Evolutionary conservation across 2,888 invertebrate genomes (phyloP), one percentile per base, ranked within the genome.

Genomic region (Dione juno): DNA sequence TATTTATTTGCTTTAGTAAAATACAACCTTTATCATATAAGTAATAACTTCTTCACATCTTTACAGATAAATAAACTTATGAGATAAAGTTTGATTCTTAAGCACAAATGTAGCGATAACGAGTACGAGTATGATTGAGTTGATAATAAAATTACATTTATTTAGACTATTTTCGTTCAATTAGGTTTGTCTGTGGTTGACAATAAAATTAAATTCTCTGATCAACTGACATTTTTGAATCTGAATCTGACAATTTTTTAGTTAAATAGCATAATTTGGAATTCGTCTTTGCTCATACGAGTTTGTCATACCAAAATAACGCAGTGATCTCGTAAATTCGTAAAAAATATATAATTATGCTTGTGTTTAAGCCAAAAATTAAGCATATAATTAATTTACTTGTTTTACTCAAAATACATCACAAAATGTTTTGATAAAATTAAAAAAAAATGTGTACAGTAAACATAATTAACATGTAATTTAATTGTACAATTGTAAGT

Each of bases 171-270:
- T 64, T 52, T 50, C 16, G 9, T 11, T 16, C 19, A 8, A 9
- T n/a, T n/a, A n/a, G n/a, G n/a, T n/a, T n/a, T 37, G 14, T 40
- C 28, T 48, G 53, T 66, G 52, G 53, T 53, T 64, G 76, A 77
- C 74, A 77, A 78, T 78, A 78, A 78, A 53, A 63, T 61, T 50
- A 66, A 72, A 77, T 67, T 58, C 9, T 66, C 61, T n/a, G n/a
- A n/a, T n/a, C 50, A 74, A 75, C 71, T n/a, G n/a, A n/a, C n/a
- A n/a, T n/a, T n/a, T n/a, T n/a, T n/a, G n/a, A n/a, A n/a, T n/a
- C n/a, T n/a, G n/a, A n/a, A n/a, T n/a, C n/a, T n/a, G n/a, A n/a
- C n/a, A n/a, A n/a, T n/a, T n/a, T n/a, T n/a, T n/a, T n/a, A n/a
- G n/a, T n/a, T n/a, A n/a, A n/a, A n/a, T n/a, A n/a, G n/a, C n/a